Evolutionary conservation across 2,888 invertebrate species (phyloP).

Genomic region (Pyrochroa serraticornis): DNA sequence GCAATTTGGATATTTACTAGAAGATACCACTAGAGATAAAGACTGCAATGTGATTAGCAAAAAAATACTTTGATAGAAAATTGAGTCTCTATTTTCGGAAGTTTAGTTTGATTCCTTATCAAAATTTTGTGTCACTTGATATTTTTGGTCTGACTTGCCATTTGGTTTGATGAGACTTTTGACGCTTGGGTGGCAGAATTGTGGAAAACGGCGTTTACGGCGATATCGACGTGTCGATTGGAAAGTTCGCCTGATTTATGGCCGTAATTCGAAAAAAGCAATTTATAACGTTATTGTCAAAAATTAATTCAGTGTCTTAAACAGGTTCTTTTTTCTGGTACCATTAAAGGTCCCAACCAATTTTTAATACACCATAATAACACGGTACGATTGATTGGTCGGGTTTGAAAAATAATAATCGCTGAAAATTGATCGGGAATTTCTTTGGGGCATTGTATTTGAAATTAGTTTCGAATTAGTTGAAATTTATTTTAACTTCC

Average conservation of each 20-base stretch:
- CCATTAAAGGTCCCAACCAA: conserved; percentile 43
- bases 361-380: conserved; percentile 51
- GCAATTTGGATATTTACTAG: too few species aligned
- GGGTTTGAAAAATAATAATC: conserved; percentile 50
- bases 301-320: conserved; percentile 48
- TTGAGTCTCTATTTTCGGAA: too few species aligned
- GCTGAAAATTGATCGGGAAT: conserved; percentile 45
- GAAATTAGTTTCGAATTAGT: conserved; percentile 49
- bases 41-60: too few species aligned
- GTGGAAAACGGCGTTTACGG: conserved; percentile 5
- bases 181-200: conserved; percentile 9
- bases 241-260: conserved; percentile 21
- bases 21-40: too few species aligned
- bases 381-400: conserved; percentile 50
- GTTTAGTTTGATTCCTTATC: too few species aligned
- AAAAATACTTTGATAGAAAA: too few species aligned
- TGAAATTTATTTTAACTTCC: conserved; percentile 31
- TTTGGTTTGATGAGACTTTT: too few species aligned
- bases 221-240: conserved; percentile 6
- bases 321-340: conserved; percentile 40
- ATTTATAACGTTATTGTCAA: conserved; percentile 45
- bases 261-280: conserved; percentile 25
- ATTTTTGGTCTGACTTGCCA: too few species aligned
- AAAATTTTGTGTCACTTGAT: too few species aligned
- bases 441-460: conserved; percentile 48